Evolutionary conservation across 2,113 vertebrate species (phyloP), one percentile per base, ranked within the genome.

Genomic region (Orientallactaga bullata): DNA sequence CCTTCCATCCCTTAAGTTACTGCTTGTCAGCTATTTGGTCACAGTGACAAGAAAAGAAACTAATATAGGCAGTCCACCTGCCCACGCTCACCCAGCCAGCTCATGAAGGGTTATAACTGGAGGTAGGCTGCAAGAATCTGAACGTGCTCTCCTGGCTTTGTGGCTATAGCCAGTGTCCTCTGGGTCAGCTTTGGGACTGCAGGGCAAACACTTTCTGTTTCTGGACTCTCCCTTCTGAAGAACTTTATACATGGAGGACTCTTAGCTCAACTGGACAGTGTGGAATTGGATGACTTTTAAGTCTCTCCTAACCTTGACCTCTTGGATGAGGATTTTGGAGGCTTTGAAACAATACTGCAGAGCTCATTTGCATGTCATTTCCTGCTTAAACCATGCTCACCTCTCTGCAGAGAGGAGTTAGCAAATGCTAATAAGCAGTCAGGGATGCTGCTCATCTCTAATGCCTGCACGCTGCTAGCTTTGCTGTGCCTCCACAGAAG

Each of bases 361-460:
- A 80, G 79, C 37, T 60, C 63, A 42, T 85, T 55, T 77, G 30
- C 60, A 9, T 0, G 0, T 55, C 21, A 55, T 55, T 55, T 12
- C 24, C 83, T 89, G 20, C n/a, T 37, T 39, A 61, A 71, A 42
- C 76, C 1, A 20, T 11, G 3, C 51, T 81, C 51, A 72, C 69
- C 65, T 37, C 71, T 85, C 51, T 21, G 21, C 9, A 23, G 58
- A 79, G 42, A 91, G 86, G 86, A 61, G 51, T 86, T 91, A 90
- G 65, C 77, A 30, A 60, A 65, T 60, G 51, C 32, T 66, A 24
- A 78, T 69, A 71, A 81, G 79, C 37, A 76, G 39, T 28, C 72
- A 74, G 15, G 60, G 69, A 47, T 35, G 37, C 30, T 32, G 21
- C 76, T 84, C 47, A 15, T 58, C 72, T 83, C 79, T 60, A 2